These are phyloP conservation scores for Xenopus petersii DNA, from an alignment of 2,797 vertebrate species.

Conservation along the genomic window DNA sequence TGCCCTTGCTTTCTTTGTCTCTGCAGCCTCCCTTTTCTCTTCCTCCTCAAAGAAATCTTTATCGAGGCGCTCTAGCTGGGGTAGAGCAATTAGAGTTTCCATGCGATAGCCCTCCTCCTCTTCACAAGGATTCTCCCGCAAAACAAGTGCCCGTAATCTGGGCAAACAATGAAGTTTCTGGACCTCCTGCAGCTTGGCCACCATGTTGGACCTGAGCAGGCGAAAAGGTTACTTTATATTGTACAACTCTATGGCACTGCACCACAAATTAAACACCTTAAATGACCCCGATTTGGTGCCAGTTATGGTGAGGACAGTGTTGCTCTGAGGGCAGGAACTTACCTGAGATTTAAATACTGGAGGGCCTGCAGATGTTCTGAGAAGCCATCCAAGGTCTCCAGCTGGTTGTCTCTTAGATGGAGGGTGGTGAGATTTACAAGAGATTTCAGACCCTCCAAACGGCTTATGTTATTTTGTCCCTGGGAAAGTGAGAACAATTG, in stretches of 20 bases:
- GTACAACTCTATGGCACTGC: too few relatives aligned
- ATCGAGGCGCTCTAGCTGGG: conserved; percentile 78
- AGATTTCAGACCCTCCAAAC: conserved; percentile 75
- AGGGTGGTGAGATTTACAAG: conserved; percentile 74
- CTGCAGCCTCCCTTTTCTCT: conserved; percentile 69
- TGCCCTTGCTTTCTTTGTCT: conserved; percentile 53
- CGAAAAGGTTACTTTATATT: too few relatives aligned
- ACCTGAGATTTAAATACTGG: conserved; percentile 87
- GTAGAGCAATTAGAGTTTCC: conserved; percentile 67
- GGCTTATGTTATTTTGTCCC: conserved; percentile 81
- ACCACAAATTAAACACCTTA: too few relatives aligned
- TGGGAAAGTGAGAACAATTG: conserved; percentile 49
- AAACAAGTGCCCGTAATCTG: conserved; percentile 73
- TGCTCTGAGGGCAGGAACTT: not conserved
- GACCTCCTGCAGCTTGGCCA: conserved; percentile 65
- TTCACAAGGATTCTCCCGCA: conserved; percentile 77
- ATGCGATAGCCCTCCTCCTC: conserved; percentile 71
- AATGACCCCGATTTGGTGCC: too few relatives aligned
- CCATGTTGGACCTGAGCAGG: conserved; percentile 72
- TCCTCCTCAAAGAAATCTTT: conserved; percentile 73
- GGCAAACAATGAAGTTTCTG: conserved; percentile 69
- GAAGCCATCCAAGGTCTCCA: conserved; percentile 79
- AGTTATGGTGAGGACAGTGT: too few relatives aligned
- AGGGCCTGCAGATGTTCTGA: conserved; percentile 77
- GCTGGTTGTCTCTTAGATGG: conserved; percentile 86